A percentile compares a stretch with the other conserved stretches of the same genome.
Conservation (phyloP, 2,888 invertebrate species). For the Pterostichus madidus region DNA sequence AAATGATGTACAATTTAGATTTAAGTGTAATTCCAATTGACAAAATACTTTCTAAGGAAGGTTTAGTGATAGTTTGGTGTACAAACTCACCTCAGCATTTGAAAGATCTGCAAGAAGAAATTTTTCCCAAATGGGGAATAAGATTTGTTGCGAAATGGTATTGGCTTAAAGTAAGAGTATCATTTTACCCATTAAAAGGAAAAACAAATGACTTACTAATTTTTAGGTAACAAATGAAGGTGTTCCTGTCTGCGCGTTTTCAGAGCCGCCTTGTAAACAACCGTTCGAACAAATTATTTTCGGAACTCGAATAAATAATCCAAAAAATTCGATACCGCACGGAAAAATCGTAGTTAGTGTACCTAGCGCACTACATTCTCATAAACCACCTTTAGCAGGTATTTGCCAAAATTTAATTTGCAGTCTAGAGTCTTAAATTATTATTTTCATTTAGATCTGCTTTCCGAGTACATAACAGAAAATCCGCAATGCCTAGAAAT, state of each 20-base stretch:
- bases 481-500: slow-evolving; percentile 88
- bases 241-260: slow-evolving; percentile 84
- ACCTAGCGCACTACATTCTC: slow-evolving; percentile 96
- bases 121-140: slow-evolving; percentile 90
- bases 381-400: slow-evolving; percentile 93
- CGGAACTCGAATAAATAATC: slow-evolving; percentile 75
- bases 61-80: slow-evolving; percentile 93
- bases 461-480: slow-evolving; percentile 80
- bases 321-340: slow-evolving; percentile 74
- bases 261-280: slow-evolving; percentile 86
- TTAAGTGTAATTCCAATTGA: slow-evolving; percentile 85
- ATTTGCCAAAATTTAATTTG: slow-evolving; percentile 68
- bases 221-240: slow-evolving; percentile 84
- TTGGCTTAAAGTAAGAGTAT: slow-evolving; percentile 88
- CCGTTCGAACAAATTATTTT: slow-evolving; percentile 92
- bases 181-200: background rate
- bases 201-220: slow-evolving; percentile 1
- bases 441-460: slow-evolving; percentile 80
- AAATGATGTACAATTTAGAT: slow-evolving; percentile 88
- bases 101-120: slow-evolving; percentile 82
- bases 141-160: slow-evolving; percentile 87
- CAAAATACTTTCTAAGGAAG: slow-evolving; percentile 78
- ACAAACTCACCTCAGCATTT: slow-evolving; percentile 90
- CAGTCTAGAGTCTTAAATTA: background rate
- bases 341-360: slow-evolving; percentile 87